Base-by-base conservation (phyloP, 2,888 invertebrate species). In the Ichneumon xanthorius region DNA sequence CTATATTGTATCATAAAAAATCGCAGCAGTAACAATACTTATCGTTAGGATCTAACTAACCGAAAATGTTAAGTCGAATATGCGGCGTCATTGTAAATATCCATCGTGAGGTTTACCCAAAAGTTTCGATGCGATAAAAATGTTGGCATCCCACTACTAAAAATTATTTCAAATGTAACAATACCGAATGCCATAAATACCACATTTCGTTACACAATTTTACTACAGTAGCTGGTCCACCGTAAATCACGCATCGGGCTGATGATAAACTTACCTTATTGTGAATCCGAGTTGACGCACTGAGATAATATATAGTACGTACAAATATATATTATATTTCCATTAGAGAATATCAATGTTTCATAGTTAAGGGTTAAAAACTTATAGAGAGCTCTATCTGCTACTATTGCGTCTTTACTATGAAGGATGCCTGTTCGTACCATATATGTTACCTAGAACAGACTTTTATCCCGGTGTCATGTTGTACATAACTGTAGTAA, bases 321-420 rank as follows among this genome's bases (percentile, higher is more conserved):
- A 68, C 0, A 68, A 45, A 9, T 16, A 68, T 68, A 68, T 22
- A 19, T 4, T 68, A 68, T 40, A 45, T 68, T 68, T 68, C 67
- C 45, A 40, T 45, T 11, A 14, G 67, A 7, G 45, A 22, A 68
- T 9, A 48, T 40, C 45, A 22, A 68, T 68, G 45, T 68, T 68
- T 22, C 14, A 45, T 68, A 45, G 67, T 11, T 9, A 5, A 14
- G 22, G 45, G 26, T 45, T 22, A 19, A 45, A 68, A 68, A 45
- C 14, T 19, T 11, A 45, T 45, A 40, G 22, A 22, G 45, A 45
- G 22, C 40, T 9, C 14, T 19, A 22, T 22, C 45, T 45, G n/a
- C n/a, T 65, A 22, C 45, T 11, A 68, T 68, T 68, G 67, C 22
- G 37, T 45, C 40, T 45, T 2, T 45, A 11, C n/a, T 40, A 40